Percentiles rank a stretch among this genome's conserved stretches.
Conservation (phyloP, 2,113 vertebrate species). For the Oncorhynchus gorbuscha region DNA sequence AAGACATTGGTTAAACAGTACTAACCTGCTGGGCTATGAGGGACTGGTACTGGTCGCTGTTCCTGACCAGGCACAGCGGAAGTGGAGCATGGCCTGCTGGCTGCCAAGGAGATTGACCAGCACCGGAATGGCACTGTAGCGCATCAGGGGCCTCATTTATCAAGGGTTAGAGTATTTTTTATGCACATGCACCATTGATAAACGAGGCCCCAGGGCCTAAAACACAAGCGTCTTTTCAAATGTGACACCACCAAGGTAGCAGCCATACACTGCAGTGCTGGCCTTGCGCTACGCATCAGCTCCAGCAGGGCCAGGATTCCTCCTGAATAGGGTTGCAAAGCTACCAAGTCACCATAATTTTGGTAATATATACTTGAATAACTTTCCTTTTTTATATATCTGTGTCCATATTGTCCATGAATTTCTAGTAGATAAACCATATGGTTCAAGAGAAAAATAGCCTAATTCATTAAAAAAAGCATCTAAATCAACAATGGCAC, state of each 20-base stretch:
- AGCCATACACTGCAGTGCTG: conserved; percentile 64
- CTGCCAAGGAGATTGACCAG: conserved; percentile 61
- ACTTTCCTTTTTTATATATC: no score
- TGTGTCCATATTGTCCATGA: no score
- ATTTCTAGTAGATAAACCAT: no score
- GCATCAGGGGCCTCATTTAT: conserved; percentile 10
- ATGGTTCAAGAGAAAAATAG: no score
- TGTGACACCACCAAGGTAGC: conserved; percentile 72
- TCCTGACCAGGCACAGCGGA: conserved; percentile 70
- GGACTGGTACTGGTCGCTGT: conserved; percentile 50
- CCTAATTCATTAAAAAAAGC: no score
- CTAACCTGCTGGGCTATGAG: conserved; percentile 68
- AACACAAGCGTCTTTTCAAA: conserved; percentile 55
- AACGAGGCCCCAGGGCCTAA: conserved; percentile 36
- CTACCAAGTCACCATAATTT: no score
- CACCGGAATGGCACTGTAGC: conserved; percentile 56
- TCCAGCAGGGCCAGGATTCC: conserved; percentile 68
- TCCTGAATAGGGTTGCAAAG: conserved; percentile 44
- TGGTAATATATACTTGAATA: no score
- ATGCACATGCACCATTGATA: no score
- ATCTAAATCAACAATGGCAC: no score
- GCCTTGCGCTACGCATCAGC: conserved; percentile 50
- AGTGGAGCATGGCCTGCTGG: conserved; percentile 66
- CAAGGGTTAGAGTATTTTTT: no score
- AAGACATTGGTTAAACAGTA: background rate